Percentiles rank a stretch among this genome's conserved stretches.
Conservation (phyloP, 92 coral and sea anemone species). For the Parazoanthus swiftii region DNA sequence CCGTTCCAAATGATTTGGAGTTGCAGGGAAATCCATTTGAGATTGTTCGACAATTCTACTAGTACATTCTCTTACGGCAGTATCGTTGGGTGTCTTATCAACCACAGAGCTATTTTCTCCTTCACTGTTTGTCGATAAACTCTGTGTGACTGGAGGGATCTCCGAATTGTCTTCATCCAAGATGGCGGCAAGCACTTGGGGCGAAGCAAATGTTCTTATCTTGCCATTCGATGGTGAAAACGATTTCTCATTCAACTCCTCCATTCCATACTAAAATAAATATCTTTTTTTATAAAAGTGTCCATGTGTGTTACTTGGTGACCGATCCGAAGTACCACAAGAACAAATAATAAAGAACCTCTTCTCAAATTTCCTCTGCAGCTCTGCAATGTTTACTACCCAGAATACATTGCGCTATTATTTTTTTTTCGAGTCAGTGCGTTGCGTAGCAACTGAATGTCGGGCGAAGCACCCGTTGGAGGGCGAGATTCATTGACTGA, state of each 20-base stretch:
- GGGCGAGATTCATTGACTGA: too few relatives aligned
- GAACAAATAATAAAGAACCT: not conserved
- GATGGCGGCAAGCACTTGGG: conserved; percentile 42
- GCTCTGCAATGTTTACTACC: not conserved
- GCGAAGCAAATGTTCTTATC: conserved; percentile 31
- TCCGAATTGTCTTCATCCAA: conserved; percentile 13
- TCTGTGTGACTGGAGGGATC: not conserved
- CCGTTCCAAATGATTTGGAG: not conserved
- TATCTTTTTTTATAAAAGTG: not conserved
- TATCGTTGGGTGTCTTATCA: not conserved
- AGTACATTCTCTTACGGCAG: not conserved
- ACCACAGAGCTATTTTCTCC: not conserved
- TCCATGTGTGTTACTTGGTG: not conserved
- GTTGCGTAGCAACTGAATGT: not conserved
- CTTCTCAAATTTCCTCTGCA: not conserved
- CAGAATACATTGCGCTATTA: not conserved
- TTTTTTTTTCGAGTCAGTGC: too few relatives aligned
- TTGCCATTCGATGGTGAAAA: conserved; percentile 15
- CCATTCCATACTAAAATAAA: conserved; percentile 30
- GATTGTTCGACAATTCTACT: not conserved
- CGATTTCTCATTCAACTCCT: not conserved
- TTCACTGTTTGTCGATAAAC: conserved; percentile 11
- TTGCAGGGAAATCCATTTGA: not conserved
- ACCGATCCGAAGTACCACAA: not conserved
- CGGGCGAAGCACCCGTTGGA: too few relatives aligned